These are phyloP conservation scores for Mallateleia sp. DNA, from an alignment of 2,888 invertebrate genomes.

Conservation along the genomic window DNA sequence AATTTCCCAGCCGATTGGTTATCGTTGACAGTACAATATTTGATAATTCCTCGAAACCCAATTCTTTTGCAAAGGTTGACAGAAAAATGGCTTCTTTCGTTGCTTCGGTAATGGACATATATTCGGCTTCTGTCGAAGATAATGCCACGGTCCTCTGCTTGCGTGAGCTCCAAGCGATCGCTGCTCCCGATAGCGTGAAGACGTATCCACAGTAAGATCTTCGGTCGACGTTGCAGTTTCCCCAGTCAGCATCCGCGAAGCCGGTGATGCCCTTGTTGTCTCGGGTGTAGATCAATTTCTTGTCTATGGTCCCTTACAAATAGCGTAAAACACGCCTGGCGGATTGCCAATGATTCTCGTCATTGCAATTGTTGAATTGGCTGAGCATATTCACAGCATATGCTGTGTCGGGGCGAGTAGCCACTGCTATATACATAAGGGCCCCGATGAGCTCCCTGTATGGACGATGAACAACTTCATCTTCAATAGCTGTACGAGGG, in stretches of 20 bases:
- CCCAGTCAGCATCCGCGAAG: constrained; percentile 41
- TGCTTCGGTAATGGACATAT: constrained; percentile 14
- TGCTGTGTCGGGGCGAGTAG: constrained; percentile 9
- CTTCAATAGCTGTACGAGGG: no score
- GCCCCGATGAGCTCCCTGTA: constrained; percentile 21
- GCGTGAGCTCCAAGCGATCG: constrained; percentile 33
- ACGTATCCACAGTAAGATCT: constrained; percentile 25
- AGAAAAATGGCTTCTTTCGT: constrained; percentile 5
- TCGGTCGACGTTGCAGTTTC: constrained; percentile 2
- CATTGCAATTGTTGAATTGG: constrained; percentile 7
- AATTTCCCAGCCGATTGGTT: constrained; percentile 66
- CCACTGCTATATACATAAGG: constrained; percentile 20
- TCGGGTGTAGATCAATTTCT: constrained; percentile 1
- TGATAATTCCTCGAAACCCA: not conserved
- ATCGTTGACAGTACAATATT: constrained; percentile 66
- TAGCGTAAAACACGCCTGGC: constrained; percentile 3
- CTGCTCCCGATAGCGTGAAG: constrained; percentile 37
- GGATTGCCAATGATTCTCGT: constrained; percentile 7
- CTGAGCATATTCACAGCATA: constrained; percentile 22
- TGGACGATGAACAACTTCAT: not conserved
- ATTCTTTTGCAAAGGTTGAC: constrained; percentile 4
- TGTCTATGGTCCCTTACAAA: constrained; percentile 10
- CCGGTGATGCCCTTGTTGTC: constrained; percentile 1
- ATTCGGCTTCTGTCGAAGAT: constrained; percentile 34
- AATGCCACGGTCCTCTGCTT: constrained; percentile 9